Conservation (phyloP, 2,888 invertebrate genomes). For the Epistrophella euchroma region DNA sequence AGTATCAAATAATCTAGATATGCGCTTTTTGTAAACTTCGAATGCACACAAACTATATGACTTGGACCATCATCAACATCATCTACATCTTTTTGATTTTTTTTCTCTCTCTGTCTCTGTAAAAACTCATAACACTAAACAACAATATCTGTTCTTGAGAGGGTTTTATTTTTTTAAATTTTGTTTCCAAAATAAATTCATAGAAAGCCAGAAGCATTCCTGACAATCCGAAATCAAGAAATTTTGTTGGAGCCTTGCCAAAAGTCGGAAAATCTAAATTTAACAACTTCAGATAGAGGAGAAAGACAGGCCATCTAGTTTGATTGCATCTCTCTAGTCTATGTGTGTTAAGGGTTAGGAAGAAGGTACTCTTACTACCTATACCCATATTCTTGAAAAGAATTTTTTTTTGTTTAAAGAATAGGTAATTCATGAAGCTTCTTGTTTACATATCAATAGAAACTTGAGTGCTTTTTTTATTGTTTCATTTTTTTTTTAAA, state of each 20-base stretch:
- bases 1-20: conserved; percentile 36
- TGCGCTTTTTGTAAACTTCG: conserved; percentile 49
- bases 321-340: conserved; percentile 13
- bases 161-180: conserved; percentile 45
- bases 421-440: conserved; percentile 1
- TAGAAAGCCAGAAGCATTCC: conserved; percentile 38
- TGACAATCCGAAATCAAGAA: conserved; percentile 49
- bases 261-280: conserved; percentile 58
- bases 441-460: not conserved
- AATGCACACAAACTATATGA: conserved; percentile 13
- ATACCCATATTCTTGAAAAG: not conserved
- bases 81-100: conserved; percentile 33
- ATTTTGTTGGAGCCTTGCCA: conserved; percentile 52
- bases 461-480: not conserved
- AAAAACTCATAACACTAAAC: conserved; percentile 6
- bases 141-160: conserved; percentile 36
- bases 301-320: conserved; percentile 35
- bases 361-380: not conserved
- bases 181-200: conserved; percentile 45
- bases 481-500: not conserved
- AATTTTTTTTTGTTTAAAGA: conserved; percentile 8
- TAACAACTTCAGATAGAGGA: conserved; percentile 23
- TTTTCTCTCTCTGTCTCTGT: conserved; percentile 12
- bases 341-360: conserved; percentile 5
- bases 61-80: conserved; percentile 61